Evolutionary conservation across 1,140 invertebrate genomes (phyloP), one percentile per base, ranked within the genome.

Genomic region (Telenomus remus): DNA sequence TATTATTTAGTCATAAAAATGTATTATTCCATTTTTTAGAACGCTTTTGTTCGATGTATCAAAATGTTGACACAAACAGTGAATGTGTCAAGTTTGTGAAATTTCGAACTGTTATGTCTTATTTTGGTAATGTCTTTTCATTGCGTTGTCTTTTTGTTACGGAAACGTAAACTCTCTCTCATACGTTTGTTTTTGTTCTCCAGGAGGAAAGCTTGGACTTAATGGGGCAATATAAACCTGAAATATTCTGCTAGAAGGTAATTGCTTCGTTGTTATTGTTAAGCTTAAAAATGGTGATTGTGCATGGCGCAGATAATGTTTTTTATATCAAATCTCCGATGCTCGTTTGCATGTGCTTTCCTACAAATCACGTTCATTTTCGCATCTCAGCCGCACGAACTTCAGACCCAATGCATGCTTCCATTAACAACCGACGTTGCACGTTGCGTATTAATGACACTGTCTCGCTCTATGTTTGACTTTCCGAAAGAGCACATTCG

Each of bases 201-300:
- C 89, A 92, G 90, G 92, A 94, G 89, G 92, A 94, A 90, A 93
- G 91, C 90, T 91, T 93, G 91, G 93, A 94, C 89, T 92, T 93
- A 89, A 93, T 94, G 90, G 93, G 93, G 85, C 92, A 93, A 90
- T 94, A 93, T 91, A 93, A 93, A 89, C 92, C 92, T 89, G 92
- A 94, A 91, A 94, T 94, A 90, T 93, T 94, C 91, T 94, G 93
- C 90, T 94, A 92, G 91, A 92, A 91, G 91, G 91, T 91, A 91
- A 90, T 88, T 80, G 81, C 82, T 86, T 87, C 85, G 78, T 85
- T 82, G 80, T 84, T 85, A 83, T 85, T 85, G 81, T 81, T 88
- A 83, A 81, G 81, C 78, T 83, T 82, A 63, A 44, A 74, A 53
- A 79, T 76, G 27, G 69, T 65, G 70, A 66, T 50, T 76, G 70